Conservation (phyloP, 2,113 vertebrate species). For the Dasypus novemcinctus region DNA sequence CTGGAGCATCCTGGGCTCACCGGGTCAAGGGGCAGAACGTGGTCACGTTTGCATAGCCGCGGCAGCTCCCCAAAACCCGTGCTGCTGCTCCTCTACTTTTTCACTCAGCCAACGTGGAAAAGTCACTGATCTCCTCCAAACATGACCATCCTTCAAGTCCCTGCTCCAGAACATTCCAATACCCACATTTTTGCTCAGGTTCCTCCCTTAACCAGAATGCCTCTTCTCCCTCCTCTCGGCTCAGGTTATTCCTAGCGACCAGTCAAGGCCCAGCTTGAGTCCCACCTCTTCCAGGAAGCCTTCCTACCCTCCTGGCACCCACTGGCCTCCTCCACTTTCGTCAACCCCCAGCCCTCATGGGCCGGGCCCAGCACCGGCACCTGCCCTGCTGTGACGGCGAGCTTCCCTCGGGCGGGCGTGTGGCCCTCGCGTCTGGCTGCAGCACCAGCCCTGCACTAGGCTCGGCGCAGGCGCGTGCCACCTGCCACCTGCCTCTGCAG, state of each 20-base stretch:
- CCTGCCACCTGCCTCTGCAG: neutral
- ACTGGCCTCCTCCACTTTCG: neutral
- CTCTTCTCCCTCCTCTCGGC: neutral
- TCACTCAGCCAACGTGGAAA: neutral
- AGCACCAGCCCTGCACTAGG: neutral
- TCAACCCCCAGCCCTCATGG: neutral
- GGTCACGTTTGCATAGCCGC: neutral
- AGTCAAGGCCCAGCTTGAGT: neutral
- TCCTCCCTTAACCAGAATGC: neutral
- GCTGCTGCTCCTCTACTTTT: neutral
- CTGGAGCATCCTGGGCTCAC: neutral
- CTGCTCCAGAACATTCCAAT: neutral
- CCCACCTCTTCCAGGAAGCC: neutral
- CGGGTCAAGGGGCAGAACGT: accelerated
- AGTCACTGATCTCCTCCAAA: neutral
- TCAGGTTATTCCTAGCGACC: too few species aligned
- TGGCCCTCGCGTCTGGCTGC: accelerated
- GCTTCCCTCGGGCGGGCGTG: neutral
- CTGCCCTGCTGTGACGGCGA: neutral
- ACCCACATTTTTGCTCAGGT: neutral
- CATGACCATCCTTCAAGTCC: neutral
- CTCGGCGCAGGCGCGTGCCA: neutral
- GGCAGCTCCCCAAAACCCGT: neutral
- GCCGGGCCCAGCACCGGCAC: neutral
- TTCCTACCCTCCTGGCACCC: neutral